phyloP scores from a whole-genome alignment of 2,888 invertebrate genomes.

The Pyrrhia umbra region DNA sequence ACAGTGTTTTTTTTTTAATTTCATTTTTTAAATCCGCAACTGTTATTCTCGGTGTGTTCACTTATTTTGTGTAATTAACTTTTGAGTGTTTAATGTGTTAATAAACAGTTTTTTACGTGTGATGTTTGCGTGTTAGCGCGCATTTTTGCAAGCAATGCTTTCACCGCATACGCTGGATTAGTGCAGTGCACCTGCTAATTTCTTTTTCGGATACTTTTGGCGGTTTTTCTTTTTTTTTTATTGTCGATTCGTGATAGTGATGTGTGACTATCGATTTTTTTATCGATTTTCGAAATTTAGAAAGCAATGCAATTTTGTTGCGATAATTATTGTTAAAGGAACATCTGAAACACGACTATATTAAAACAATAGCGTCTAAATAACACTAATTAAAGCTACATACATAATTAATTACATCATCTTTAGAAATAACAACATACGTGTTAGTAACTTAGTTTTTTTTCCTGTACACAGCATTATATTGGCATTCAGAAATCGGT shows the following conservation, averaged over 20 bases:
- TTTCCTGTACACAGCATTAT: slow-evolving; percentile 24
- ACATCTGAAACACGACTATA: neutral
- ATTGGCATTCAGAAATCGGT: slow-evolving; percentile 25
- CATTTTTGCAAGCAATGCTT: slow-evolving; percentile 58
- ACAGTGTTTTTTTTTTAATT: slow-evolving; percentile 48
- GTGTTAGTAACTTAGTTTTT: slow-evolving; percentile 15
- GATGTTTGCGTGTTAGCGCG: slow-evolving; percentile 44
- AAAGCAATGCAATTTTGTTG: slow-evolving; percentile 17
- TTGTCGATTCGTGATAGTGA: slow-evolving; percentile 20
- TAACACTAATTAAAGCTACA: slow-evolving; percentile 39
- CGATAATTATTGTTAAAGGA: neutral
- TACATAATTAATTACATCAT: slow-evolving; percentile 54
- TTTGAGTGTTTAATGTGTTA: slow-evolving; percentile 33
- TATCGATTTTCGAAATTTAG: slow-evolving; percentile 18
- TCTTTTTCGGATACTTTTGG: slow-evolving; percentile 59
- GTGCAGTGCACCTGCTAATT: slow-evolving; percentile 58
- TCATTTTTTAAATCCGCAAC: slow-evolving; percentile 16
- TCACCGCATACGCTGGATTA: slow-evolving; percentile 54
- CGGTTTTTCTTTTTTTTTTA: slow-evolving; percentile 28
- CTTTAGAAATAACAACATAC: slow-evolving; percentile 29
- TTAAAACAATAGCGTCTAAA: neutral
- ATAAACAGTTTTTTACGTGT: slow-evolving; percentile 38
- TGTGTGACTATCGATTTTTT: slow-evolving; percentile 2
- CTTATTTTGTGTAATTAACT: neutral
- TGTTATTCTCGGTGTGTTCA: slow-evolving; percentile 30